phyloP scores from a whole-genome alignment of 1,140 invertebrate species.

The Calephelis virginiensis region DNA sequence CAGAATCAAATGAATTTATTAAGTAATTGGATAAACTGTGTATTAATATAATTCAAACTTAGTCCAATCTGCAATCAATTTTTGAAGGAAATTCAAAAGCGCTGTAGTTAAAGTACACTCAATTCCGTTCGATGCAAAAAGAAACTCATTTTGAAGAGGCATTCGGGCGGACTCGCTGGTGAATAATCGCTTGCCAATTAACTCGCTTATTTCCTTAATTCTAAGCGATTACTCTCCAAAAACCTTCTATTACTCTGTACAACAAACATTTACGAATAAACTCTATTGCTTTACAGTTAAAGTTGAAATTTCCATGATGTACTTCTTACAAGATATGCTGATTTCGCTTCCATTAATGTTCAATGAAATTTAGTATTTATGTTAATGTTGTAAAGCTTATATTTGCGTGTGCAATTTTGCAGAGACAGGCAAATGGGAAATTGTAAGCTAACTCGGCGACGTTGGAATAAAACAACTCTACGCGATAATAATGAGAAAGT shows the following conservation, averaged over 20 bases:
- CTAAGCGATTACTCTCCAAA: slow-evolving; percentile 62
- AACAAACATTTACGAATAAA: slow-evolving; percentile 30
- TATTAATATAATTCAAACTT: too few relatives aligned
- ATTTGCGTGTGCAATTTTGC: slow-evolving; percentile 37
- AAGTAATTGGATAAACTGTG: too few relatives aligned
- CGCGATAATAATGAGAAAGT: slow-evolving; percentile 74
- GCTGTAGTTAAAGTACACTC: slow-evolving; percentile 32
- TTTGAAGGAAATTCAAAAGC: slow-evolving; percentile 1
- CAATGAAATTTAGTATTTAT: slow-evolving; percentile 37
- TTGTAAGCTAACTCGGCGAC: slow-evolving; percentile 70
- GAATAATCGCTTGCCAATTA: slow-evolving; percentile 69
- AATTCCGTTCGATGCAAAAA: slow-evolving; percentile 34
- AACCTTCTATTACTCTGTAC: slow-evolving; percentile 42
- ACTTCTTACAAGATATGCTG: slow-evolving; percentile 29
- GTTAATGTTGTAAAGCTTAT: slow-evolving; percentile 31
- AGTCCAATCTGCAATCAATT: too few relatives aligned
- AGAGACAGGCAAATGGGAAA: slow-evolving; percentile 68
- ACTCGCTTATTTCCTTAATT: slow-evolving; percentile 73
- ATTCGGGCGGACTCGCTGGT: slow-evolving; percentile 48
- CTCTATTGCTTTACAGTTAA: slow-evolving; percentile 25
- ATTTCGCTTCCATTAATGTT: slow-evolving; percentile 34
- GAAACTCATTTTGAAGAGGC: slow-evolving; percentile 38
- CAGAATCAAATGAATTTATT: too few relatives aligned
- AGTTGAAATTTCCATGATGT: slow-evolving; percentile 22
- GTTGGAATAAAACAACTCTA: slow-evolving; percentile 74